Evolutionary conservation across 2,113 vertebrate genomes (phyloP).

Genomic region (Psittacus erithacus): DNA sequence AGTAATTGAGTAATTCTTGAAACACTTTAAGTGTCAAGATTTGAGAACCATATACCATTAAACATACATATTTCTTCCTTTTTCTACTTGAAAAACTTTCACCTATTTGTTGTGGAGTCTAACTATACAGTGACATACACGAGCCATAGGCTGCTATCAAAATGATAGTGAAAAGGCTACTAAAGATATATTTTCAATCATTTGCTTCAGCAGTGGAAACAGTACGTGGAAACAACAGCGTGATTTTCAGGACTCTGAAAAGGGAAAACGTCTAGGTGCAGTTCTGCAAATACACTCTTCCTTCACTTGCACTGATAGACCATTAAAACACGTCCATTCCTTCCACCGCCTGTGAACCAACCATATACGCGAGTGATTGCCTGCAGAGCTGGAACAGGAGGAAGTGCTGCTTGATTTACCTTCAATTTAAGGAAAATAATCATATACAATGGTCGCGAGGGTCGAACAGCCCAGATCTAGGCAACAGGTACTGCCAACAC

Average conservation of each 20-base stretch:
- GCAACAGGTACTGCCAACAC: not conserved
- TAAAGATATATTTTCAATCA: not conserved
- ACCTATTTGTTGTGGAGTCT: not conserved
- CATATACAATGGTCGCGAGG: not conserved
- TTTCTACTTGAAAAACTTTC: not conserved
- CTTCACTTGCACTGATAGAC: not conserved
- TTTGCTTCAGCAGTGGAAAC: not conserved
- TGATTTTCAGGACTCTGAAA: not conserved
- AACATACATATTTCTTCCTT: not conserved
- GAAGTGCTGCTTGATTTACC: not conserved
- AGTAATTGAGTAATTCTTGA: not conserved
- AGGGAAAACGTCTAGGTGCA: not conserved
- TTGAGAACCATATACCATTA: not conserved
- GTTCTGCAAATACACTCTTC: not conserved
- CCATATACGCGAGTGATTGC: rapidly evolving
- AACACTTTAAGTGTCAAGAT: not conserved
- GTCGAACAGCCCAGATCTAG: not conserved
- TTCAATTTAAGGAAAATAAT: not conserved
- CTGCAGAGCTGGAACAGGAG: not conserved
- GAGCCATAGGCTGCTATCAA: not conserved
- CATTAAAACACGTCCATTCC: not conserved
- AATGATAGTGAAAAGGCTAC: not conserved
- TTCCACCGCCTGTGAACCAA: not conserved
- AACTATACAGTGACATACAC: rapidly evolving
- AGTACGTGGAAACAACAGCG: not conserved